Conservation (phyloP, 2,797 vertebrate species). For the Myotis findleyi region DNA sequence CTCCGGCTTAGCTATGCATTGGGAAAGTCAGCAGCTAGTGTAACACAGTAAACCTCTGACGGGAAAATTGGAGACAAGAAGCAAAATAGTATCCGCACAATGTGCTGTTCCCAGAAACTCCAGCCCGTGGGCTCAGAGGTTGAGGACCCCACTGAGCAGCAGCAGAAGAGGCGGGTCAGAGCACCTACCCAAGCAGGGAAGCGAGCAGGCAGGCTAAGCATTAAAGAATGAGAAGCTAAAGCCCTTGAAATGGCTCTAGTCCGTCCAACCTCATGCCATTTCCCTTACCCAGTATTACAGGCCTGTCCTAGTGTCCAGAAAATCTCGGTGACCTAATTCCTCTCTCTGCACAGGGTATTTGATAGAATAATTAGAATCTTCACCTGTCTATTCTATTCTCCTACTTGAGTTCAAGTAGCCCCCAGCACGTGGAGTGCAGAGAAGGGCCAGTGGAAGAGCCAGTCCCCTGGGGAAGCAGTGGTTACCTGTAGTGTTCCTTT, state of each 20-base stretch:
- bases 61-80: background rate
- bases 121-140: background rate
- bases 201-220: background rate
- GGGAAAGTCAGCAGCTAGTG: background rate
- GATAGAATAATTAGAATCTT: background rate
- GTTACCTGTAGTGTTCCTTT: conserved; percentile 97
- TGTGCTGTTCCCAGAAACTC: background rate
- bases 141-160: background rate
- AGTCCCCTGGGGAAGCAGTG: background rate
- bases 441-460: background rate
- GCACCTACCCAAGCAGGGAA: background rate
- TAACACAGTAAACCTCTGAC: background rate
- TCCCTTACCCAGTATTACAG: background rate
- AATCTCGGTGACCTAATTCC: background rate
- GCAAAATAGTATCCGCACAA: background rate
- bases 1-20: background rate
- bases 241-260: background rate
- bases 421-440: background rate
- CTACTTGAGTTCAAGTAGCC: background rate
- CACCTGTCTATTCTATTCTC: background rate
- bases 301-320: background rate
- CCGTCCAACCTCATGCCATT: background rate
- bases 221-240: background rate
- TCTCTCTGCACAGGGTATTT: background rate
- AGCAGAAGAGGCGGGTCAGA: background rate